Evolutionary conservation across 2,888 invertebrate genomes (phyloP), one percentile per base, ranked within the genome.

Genomic region (Shargacucullia verbasci): DNA sequence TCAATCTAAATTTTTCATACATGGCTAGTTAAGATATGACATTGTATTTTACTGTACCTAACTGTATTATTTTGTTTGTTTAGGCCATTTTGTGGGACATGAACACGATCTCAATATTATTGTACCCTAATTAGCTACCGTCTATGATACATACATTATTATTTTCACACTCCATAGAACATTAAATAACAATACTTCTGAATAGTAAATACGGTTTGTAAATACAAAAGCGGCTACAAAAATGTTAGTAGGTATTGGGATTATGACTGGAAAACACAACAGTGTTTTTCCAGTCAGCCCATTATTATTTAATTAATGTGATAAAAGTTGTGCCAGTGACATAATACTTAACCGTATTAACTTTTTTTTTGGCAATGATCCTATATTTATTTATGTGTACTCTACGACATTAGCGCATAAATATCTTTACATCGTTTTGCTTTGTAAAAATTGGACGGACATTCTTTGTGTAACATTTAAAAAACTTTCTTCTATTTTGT

Each of bases 401-500:
- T 45, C 10, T n/a, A 39, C 13, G n/a, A 1, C 20, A 11, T 11
- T 20, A 33, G 20, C 4, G 4, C 20, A 20, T 20, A 20, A 20
- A 20, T 20, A 20, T 4, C 2, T 20, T 3, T 20, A 3, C 4
- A 20, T 4, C 20, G 20, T 20, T 27, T 67, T 41, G 29, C 13
- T 13, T 3, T 10, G 4, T 1, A 34, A 13, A 44, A 39, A 12
- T 13, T 45, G n/a, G 34, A n/a, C 31, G 20, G 7, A 33, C 25
- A 13, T 35, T 40, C 20, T 3, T 27, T 15, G 20, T 43, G 31
- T 13, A 35, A 46, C 15, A 35, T 7, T 47, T 46, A 52, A 50
- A 53, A 54, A 71, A 79, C 78, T 81, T 80, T 82, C 78, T 78
- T 60, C 67, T 76, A 70, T 82, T 80, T 81, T 87, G 92, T 87